Conservation (phyloP, 2,888 invertebrate species). For the Aphrophora alni region DNA sequence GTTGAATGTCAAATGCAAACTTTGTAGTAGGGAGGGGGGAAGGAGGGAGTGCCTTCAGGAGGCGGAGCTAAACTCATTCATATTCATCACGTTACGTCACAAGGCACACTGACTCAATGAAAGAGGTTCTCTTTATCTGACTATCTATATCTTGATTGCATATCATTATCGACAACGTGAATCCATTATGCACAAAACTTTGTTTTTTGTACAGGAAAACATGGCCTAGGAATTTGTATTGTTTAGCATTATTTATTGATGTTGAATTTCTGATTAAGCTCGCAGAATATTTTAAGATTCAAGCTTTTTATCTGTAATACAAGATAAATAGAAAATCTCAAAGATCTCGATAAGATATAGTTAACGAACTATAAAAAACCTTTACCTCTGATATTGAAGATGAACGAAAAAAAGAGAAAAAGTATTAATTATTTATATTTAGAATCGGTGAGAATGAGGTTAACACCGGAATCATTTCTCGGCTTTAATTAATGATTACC, state of each 20-base stretch:
- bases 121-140: background rate
- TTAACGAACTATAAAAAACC: no score
- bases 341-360: no score
- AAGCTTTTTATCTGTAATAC: no score
- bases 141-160: conserved; percentile 2
- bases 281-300: no score
- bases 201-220: background rate
- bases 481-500: no score
- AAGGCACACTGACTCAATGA: background rate
- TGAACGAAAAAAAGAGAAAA: no score
- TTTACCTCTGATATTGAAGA: no score
- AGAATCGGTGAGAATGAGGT: no score
- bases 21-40: background rate
- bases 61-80: conserved; percentile 35
- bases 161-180: background rate
- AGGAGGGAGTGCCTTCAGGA: conserved; percentile 11
- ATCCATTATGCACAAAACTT: conserved; percentile 3
- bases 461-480: no score
- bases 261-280: no score
- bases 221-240: background rate
- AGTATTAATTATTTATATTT: no score
- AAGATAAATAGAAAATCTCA: no score
- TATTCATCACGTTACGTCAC: conserved; percentile 36
- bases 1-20: conserved; percentile 26
- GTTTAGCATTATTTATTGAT: background rate